Percentiles rank a stretch among this genome's conserved stretches.
Evolutionary conservation across 2,113 vertebrate species (phyloP).

Genomic region (Colinus virginianus): DNA sequence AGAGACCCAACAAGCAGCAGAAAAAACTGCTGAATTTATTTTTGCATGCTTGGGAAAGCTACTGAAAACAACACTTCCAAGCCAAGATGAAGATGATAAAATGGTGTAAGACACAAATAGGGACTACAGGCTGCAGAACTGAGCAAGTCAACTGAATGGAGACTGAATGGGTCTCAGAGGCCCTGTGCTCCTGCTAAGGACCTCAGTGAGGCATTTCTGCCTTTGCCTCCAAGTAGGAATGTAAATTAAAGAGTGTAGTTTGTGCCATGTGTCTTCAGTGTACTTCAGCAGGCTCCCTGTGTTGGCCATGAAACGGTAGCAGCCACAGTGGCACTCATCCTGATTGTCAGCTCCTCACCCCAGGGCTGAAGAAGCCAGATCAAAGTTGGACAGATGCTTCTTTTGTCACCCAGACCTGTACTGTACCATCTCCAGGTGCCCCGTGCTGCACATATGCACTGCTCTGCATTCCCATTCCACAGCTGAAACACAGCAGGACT

Average conservation of each 20-base stretch:
- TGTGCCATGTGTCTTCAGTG: not conserved
- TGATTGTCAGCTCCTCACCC: rapidly evolving
- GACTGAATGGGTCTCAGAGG: not conserved
- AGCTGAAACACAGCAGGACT: not conserved
- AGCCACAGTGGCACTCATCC: not conserved
- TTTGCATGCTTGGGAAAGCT: not conserved
- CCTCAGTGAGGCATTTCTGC: not conserved
- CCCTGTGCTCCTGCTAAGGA: not conserved
- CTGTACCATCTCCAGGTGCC: not conserved
- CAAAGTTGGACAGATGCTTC: not conserved
- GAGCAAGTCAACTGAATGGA: not conserved
- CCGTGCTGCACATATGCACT: not conserved
- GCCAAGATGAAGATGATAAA: not conserved
- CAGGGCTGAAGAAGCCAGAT: not conserved
- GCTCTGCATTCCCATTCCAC: not conserved
- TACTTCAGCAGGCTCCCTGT: not conserved
- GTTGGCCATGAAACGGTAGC: not conserved
- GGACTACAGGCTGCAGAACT: not conserved
- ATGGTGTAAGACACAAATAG: not conserved
- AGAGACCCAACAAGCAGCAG: not conserved
- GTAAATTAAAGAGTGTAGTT: not conserved
- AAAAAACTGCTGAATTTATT: not conserved
- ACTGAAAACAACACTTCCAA: not conserved
- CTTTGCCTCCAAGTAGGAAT: not conserved
- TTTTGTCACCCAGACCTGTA: not conserved